A percentile compares a stretch with the other conserved stretches of the same genome.
Conservation (phyloP, 30 jellyfish, hydroid and myxozoan genomes). For the Pelagia noctiluca region DNA sequence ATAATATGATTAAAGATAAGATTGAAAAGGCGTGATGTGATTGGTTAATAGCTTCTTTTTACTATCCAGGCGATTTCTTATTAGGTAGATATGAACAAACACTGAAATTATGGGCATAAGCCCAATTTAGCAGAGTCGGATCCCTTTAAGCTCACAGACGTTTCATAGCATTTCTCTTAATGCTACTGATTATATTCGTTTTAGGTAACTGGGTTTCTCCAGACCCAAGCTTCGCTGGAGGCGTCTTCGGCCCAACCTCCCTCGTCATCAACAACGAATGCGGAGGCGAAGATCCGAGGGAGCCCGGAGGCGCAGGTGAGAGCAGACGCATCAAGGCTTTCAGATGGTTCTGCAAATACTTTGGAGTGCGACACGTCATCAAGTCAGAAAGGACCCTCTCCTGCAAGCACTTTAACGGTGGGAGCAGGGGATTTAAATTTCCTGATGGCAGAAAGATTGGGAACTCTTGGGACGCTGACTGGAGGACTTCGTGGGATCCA, state of each 20-base stretch:
- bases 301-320: conserved; percentile 97
- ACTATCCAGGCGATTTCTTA: no score
- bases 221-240: conserved; percentile 84
- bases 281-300: conserved; percentile 90
- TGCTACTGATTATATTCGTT: background rate
- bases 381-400: conserved; percentile 86
- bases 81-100: no score
- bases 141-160: background rate
- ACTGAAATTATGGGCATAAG: no score
- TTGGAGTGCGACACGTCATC: conserved; percentile 67
- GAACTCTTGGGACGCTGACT: conserved; percentile 93
- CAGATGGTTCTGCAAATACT: conserved; percentile 90
- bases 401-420: conserved; percentile 88
- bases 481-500: conserved; percentile 96
- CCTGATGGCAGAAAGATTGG: conserved; percentile 86
- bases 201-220: conserved; percentile 96
- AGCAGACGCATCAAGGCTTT: conserved; percentile 92
- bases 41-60: no score
- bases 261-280: conserved; percentile 93
- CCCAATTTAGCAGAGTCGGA: no score
- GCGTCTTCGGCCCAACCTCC: conserved; percentile 95
- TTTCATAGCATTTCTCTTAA: background rate
- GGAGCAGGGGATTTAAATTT: conserved; percentile 69
- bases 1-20: no score
- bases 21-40: no score